Evolutionary conservation across 2,888 invertebrate species (phyloP), one percentile per base, ranked within the genome.

Genomic region (Aporophyla lueneburgensis): DNA sequence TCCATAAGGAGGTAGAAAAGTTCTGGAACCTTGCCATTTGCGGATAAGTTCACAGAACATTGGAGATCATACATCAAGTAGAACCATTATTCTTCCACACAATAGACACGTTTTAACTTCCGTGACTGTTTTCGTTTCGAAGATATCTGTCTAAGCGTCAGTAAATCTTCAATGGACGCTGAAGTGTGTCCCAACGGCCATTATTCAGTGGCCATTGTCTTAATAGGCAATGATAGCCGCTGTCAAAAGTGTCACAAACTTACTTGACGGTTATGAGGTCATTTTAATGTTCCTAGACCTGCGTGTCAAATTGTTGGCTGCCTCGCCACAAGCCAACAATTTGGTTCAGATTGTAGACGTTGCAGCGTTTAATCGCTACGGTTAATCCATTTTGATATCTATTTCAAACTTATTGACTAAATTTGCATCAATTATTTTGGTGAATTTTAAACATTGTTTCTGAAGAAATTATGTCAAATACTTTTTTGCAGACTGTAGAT

Each of bases 261-360:
- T 40, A 49, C 27, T 19, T 71, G n/a, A 46, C 24, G 24, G 21
- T 54, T 16, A 49, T 67, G 56, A 68, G 27, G 49, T 68, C 24
- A 67, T 49, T 49, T 78, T 51, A 49, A 78, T 78, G 33, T 49
- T 53, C 21, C 7, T 46, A 76, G 63, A 43, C n/a, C 27, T 16
- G 21, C 6, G 19, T 58, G 40, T 58, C 51, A 16, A 40, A 59
- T 19, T n/a, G 19, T 51, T 54, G 27, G 40, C 2, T 43, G 21
- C 12, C 53, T 71, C 12, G 12, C 27, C 5, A 46, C n/a, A n/a
- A 7, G 43, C 16, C 21, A 54, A 5, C 16, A 19, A 16, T n/a
- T 27, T 58, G n/a, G 7, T 21, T 7, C 24, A 19, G 10, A 24
- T 1, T 46, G n/a, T 63, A 46, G 9, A 24, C 9, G 53, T 53